Conservation (phyloP, 35 echinoderm and acorn worm species). For the Patiria miniata region DNA sequence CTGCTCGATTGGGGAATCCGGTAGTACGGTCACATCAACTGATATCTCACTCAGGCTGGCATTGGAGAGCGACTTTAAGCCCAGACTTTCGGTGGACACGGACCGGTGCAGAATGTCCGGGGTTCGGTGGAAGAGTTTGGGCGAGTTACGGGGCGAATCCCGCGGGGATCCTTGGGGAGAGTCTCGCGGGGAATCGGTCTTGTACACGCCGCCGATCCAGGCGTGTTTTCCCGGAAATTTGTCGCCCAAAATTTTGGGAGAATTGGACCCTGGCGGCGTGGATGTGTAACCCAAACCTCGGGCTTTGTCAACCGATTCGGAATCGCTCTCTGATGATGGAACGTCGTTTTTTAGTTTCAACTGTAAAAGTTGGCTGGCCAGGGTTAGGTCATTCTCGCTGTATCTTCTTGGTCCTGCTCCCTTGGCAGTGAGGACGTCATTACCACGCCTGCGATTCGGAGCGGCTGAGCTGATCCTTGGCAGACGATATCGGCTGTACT, state of each 20-base stretch:
- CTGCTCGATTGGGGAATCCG: background rate
- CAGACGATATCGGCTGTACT: conserved; percentile 24
- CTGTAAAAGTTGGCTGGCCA: background rate
- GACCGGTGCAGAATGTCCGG: background rate
- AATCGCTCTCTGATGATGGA: background rate
- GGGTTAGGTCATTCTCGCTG: background rate
- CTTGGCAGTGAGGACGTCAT: background rate
- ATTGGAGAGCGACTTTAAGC: background rate
- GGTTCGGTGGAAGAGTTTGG: background rate
- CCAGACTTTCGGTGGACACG: background rate
- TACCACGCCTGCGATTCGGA: background rate
- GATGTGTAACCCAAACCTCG: background rate
- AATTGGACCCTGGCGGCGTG: background rate
- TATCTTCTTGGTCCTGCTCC: background rate
- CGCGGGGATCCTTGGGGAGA: background rate
- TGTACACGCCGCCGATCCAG: background rate
- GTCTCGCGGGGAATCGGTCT: background rate
- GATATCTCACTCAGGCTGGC: background rate
- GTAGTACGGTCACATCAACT: background rate
- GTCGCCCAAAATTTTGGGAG: background rate
- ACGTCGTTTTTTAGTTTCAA: background rate
- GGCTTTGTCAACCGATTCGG: background rate
- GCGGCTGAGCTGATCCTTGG: background rate
- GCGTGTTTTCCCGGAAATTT: background rate
- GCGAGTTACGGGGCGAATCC: background rate